Conservation (phyloP, 1,140 invertebrate species). For the Globodera ellingtonae region DNA sequence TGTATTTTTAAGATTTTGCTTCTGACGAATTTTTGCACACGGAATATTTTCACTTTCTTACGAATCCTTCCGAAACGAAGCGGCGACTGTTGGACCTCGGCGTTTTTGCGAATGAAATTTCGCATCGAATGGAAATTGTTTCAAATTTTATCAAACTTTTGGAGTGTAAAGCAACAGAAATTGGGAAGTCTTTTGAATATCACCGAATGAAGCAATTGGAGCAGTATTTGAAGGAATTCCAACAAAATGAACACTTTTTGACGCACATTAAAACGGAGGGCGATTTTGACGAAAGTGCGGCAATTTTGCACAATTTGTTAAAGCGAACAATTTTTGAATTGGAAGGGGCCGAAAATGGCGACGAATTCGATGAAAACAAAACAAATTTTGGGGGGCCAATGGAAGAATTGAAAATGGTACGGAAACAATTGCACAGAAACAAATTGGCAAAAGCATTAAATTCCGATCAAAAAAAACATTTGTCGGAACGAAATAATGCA, state of each 20-base stretch:
- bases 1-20: neutral
- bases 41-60: neutral
- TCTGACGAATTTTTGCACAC: neutral
- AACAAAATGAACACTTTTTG: neutral
- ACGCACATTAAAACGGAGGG: neutral
- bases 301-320: neutral
- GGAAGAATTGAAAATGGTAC: neutral
- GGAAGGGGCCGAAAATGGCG: neutral
- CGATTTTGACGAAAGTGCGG: neutral
- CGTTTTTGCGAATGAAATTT: neutral
- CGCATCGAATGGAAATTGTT: neutral
- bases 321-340: neutral
- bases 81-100: neutral
- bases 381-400: neutral
- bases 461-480: neutral
- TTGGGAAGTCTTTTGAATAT: neutral
- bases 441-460: neutral
- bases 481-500: neutral
- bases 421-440: slow-evolving; percentile 1
- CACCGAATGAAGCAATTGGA: neutral
- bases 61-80: neutral
- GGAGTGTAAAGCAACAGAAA: neutral
- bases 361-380: neutral
- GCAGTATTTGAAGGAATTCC: neutral
- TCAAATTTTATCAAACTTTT: neutral